Base-by-base conservation (phyloP, 1,140 invertebrate species). In the Lordiphosa collinella region DNA sequence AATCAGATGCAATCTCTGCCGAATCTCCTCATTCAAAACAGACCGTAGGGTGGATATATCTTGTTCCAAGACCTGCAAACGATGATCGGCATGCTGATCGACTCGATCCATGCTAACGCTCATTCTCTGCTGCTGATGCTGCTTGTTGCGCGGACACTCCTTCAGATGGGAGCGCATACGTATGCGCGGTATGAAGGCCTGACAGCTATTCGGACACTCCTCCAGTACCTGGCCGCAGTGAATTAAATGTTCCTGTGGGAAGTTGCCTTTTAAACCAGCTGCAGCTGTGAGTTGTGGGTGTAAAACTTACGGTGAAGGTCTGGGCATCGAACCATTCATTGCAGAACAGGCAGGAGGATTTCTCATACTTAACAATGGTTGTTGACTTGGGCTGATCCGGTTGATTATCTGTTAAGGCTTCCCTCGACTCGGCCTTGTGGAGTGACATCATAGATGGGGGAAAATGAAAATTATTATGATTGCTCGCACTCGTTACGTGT, bases 161-260 rank as follows among this genome's bases (percentile, higher is more conserved):
- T 89, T 90, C 16, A 90, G 76, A 56, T 94, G 93, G 1, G 90
- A 89, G 2, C 91, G 89, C 71, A 91, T 90, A 16, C 91, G 90
- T 41, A 90, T 91, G 38, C 93, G 89, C 34, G 92, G 91, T 10
- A 94, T 89, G 86, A 93, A 94, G n/a, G 91, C 91, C 0, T 92
- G 92, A 54, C 93, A 94, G 35, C 91, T 90, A 56, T 92, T 89
- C 0, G 92, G 90, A 53, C 93, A 94, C 75, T 93, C 91, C 69
- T 93, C 92, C 37, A 94, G 62, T 2, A 94, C 93, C 41, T 92
- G 92, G 6, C 92, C 92, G 57, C 93, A 94, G 50, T 92, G 90
- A 35, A 91, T 91, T 31, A 93, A 67, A 47, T 94, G 93, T 44
- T 91, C 91, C 90, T 92, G 68, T 0, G 7, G 10, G n/a, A 8